phyloP scores from a whole-genome alignment of 2,113 vertebrate genomes.

The Delphinus delphis region DNA sequence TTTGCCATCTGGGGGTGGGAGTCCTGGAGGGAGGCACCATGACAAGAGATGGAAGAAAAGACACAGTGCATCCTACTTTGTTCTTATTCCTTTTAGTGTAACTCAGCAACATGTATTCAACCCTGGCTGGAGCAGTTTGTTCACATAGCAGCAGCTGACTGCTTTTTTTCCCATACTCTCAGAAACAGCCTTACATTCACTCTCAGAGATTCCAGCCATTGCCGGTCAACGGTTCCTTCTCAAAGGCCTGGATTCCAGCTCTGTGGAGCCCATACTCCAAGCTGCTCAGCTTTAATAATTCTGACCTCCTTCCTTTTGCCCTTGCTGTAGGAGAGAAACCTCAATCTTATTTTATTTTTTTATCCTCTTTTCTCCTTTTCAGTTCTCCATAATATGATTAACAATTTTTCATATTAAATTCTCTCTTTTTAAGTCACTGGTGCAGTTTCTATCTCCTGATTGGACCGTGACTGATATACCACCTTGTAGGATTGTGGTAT shows the following conservation, averaged over 20 bases:
- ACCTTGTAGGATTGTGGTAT: neutral
- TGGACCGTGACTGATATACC: neutral
- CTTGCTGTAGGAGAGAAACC: neutral
- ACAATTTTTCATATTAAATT: neutral
- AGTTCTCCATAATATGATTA: neutral
- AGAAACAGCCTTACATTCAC: neutral
- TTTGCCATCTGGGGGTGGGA: neutral
- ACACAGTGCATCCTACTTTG: neutral
- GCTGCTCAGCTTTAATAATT: neutral
- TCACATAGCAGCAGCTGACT: neutral
- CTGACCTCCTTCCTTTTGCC: neutral
- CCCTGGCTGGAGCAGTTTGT: neutral
- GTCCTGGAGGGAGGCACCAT: neutral
- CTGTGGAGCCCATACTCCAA: neutral
- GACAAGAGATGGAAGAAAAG: neutral
- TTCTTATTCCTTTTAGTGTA: neutral
- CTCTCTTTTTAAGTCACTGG: neutral
- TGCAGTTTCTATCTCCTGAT: neutral
- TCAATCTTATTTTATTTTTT: neutral
- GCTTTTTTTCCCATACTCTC: neutral
- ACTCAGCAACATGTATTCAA: neutral
- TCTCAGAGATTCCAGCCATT: neutral
- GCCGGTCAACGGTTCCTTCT: accelerated
- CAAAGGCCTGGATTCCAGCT: neutral
- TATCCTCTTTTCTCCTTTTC: neutral